Base-by-base conservation (phyloP, 2,797 vertebrate species). In the Thunnus albacares region DNA sequence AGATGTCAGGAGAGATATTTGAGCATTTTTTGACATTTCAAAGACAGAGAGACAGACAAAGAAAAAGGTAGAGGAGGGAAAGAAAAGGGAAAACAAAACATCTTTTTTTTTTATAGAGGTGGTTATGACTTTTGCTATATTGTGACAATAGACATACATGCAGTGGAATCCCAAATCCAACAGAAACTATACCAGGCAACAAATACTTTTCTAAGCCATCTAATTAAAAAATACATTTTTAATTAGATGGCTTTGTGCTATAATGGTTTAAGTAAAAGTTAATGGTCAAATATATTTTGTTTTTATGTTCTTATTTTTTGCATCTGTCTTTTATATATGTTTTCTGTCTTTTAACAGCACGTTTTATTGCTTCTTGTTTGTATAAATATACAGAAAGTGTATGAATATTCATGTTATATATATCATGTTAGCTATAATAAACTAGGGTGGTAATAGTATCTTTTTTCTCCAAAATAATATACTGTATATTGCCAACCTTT, bases 1-100 rank as follows among this genome's bases (percentile, higher is more conserved):
- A 47, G 59, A 47, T 24, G 67, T 5, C 30, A 57, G 10, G 57
- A 49, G 47, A 71, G 15, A 70, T 28, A 63, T 78, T 1, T 45
- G 45, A 64, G 67, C 43, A 62, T 33, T 60, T 71, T 28, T 1
- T 49, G 1, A 72, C 68, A 55, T 76, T 55, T 78, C 57, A 17
- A 22, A 51, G 47, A 49, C 57, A 63, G 1, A 22, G 22, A 30
- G 62, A 43, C 47, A 52, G 22, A 18, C 2, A 26, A 22, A 28
- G 22, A 18, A 14, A 45, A 49, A 18, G 45, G 15, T 18, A 20
- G 28, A 20, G 22, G 14, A 30, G 20, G 15, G 5, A 43, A 15
- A 17, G 8, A 15, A 33, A 55, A 33, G n/a, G 53, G 9, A 52
- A 22, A 55, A 13, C 5, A 67, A 8, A 55, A 60, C 30, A 60